A percentile compares a stretch with the other conserved stretches of the same genome.
These are phyloP conservation scores for Mesembrinibis cayennensis DNA, from an alignment of 2,113 vertebrate genomes.

Conservation along the genomic window DNA sequence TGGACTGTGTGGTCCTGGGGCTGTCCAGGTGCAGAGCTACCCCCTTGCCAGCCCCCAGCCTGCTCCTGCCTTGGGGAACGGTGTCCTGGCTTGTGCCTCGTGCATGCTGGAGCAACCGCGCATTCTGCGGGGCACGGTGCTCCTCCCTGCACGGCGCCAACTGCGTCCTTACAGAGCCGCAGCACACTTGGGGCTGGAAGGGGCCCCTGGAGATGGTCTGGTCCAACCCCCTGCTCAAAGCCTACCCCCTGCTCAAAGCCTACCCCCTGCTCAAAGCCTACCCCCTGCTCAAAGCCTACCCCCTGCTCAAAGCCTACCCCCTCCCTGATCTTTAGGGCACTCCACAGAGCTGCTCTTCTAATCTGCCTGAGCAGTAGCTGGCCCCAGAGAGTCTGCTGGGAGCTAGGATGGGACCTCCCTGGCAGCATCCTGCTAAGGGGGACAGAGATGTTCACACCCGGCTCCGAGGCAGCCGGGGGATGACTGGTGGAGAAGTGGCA, in stretches of 20 bases:
- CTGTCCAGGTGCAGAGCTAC: background rate
- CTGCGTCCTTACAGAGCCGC: background rate
- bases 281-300: too few relatives aligned
- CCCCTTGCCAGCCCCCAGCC: background rate
- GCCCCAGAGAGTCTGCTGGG: background rate
- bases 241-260: background rate
- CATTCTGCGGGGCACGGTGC: fast-evolving
- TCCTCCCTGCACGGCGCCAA: background rate
- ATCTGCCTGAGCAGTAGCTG: background rate
- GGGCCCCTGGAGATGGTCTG: background rate
- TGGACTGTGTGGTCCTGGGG: too few relatives aligned
- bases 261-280: background rate
- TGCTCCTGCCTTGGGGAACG: background rate
- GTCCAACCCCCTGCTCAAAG: background rate
- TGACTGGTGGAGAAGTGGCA: background rate
- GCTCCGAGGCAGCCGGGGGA: fast-evolving
- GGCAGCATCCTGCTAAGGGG: background rate
- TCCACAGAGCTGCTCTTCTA: background rate
- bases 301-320: background rate
- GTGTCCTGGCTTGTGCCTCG: background rate
- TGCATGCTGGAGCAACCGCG: fast-evolving
- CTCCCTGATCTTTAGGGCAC: background rate
- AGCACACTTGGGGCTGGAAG: background rate
- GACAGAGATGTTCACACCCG: background rate
- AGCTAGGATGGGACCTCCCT: fast-evolving